Evolutionary conservation across 2,113 vertebrate genomes (phyloP), one percentile per base, ranked within the genome.

Genomic region (Sylvia atricapilla): DNA sequence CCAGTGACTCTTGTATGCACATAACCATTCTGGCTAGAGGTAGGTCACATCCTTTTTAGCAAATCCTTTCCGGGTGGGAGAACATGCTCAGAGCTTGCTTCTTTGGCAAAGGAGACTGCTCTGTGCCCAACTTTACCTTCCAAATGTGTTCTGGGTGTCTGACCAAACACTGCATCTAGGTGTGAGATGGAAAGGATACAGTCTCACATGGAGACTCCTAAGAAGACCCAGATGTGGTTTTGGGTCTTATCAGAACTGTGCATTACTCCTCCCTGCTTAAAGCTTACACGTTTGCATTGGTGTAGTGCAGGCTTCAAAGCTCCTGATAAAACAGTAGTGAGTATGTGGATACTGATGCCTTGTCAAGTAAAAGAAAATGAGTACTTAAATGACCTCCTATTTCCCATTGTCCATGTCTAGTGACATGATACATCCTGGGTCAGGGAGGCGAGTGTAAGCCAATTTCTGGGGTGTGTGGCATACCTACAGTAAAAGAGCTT

Each of bases 391-490:
- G 83, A 93, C 64, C 89, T 96, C 43, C 56, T 52, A 68, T 70
- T 93, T 87, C 73, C 76, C 49, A 93, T 84, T 95, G 93, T 94
- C 69, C 13, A 0, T 89, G 73, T 59, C 76, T 84, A 89, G 33
- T 92, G 90, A 94, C 86, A 63, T 94, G 87, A 47, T 74, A 84
- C 79, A 9, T 80, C 43, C 60, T 63, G 68, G 82, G 37, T 39
- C 80, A 84, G 63, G 72, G 46, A 80, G 50, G 46, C 2, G 8
- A 82, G 27, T 0, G 1, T 33, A 43, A 56, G 59, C 58, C 2
- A 1, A 49, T 58, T 89, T 94, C 82, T 94, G 67, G 28, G 44
- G 58, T 46, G 53, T 13, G 30, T 59, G 70, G 10, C 74, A 69
- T 1, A 1, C n/a, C 67, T 80, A 22, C 39, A 13, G 18, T 82